Conservation (phyloP, 2,113 vertebrate genomes). For the Buteo buteo region DNA sequence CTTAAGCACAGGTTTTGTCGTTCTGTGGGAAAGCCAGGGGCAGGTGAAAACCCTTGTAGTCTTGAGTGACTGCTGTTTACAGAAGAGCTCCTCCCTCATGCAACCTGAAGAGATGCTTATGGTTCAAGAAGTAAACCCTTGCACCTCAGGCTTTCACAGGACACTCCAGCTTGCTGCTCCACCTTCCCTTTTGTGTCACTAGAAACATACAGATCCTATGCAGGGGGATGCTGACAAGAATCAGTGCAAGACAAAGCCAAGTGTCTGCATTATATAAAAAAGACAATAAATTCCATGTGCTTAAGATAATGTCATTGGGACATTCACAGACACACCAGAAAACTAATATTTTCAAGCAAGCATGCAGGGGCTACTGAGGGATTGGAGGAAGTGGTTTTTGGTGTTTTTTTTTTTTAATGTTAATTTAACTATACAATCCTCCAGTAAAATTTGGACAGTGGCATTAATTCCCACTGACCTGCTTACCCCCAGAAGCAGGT, state of each 20-base stretch:
- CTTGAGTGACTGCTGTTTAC: neutral
- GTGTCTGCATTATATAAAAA: neutral
- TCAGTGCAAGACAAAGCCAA: neutral
- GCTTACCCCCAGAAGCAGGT: neutral
- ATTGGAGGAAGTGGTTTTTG: neutral
- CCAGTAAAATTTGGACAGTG: neutral
- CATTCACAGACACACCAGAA: neutral
- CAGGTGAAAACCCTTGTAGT: neutral
- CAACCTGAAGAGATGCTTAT: neutral
- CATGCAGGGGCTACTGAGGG: neutral
- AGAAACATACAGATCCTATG: neutral
- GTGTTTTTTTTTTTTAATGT: neutral
- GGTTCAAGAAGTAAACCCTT: neutral
- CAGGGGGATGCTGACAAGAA: neutral
- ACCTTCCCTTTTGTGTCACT: neutral
- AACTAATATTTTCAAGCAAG: neutral
- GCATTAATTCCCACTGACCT: neutral
- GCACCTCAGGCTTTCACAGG: neutral
- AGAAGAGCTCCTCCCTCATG: neutral
- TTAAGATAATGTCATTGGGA: neutral
- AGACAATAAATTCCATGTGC: neutral
- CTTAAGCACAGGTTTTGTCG: neutral
- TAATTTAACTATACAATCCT: neutral
- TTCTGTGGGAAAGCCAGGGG: neutral
- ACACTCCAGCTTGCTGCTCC: neutral